Conservation (phyloP, 37 sponge, comb jelly and placozoan genomes). For the Petrosia ficiformis region DNA sequence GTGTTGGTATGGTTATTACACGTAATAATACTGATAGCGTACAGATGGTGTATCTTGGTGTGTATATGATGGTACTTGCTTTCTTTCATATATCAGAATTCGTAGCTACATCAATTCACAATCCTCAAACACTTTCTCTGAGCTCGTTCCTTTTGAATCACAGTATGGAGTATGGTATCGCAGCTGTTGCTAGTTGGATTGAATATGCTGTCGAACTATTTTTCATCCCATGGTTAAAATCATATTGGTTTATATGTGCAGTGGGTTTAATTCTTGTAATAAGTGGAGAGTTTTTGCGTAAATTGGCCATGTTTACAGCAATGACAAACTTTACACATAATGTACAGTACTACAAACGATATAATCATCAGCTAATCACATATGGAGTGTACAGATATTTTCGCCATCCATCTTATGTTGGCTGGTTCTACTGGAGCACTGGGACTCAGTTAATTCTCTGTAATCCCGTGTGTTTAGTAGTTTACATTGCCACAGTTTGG, state of each 20-base stretch:
- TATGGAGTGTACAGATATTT: constrained; percentile 77
- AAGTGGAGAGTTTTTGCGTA: constrained; percentile 77
- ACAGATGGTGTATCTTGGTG: constrained; percentile 48
- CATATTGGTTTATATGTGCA: constrained; percentile 14
- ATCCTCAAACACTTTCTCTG: constrained; percentile 60
- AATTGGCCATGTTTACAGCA: constrained; percentile 89
- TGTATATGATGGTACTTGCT: constrained; percentile 70
- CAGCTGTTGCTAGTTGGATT: constrained; percentile 73
- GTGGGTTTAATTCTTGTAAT: constrained; percentile 63
- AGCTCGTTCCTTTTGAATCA: constrained; percentile 94
- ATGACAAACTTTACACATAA: constrained; percentile 88
- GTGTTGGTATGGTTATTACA: constrained; percentile 16
- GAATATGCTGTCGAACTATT: constrained; percentile 81
- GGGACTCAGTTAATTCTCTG: constrained; percentile 91
- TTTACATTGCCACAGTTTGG: constrained; percentile 74
- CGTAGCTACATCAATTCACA: constrained; percentile 81
- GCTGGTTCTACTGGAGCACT: constrained; percentile 98
- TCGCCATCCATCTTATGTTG: constrained; percentile 94
- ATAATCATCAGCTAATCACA: constrained; percentile 74
- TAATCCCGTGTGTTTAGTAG: constrained; percentile 86
- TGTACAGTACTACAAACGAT: constrained; percentile 55
- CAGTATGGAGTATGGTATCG: constrained; percentile 81
- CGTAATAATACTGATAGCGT: not conserved
- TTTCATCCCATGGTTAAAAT: constrained; percentile 59
- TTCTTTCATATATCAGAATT: constrained; percentile 96